Percentiles rank a stretch among this genome's conserved stretches.
These are phyloP conservation scores for Pelochelys cantorii DNA, from an alignment of 2,797 vertebrate genomes.

Conservation along the genomic window DNA sequence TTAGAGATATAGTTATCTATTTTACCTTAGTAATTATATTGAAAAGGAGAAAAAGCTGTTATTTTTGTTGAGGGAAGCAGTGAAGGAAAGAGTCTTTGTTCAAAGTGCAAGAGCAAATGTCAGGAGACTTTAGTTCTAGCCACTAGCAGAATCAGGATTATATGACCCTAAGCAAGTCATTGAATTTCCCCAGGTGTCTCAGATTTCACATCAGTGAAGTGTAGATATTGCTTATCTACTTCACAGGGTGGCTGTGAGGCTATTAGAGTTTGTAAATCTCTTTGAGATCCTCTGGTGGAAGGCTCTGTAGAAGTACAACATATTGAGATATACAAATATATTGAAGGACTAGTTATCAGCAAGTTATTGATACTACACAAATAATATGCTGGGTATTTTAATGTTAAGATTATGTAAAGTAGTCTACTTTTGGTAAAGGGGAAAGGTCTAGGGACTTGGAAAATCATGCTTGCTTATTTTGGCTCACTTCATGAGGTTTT, in stretches of 20 bases:
- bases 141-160: too few relatives aligned
- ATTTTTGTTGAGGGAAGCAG: neutral
- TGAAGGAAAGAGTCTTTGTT: neutral
- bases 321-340: neutral
- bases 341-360: neutral
- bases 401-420: neutral
- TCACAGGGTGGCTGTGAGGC: neutral
- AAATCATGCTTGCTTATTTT: neutral
- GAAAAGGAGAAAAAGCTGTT: neutral
- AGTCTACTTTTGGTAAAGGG: neutral
- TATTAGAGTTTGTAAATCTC: neutral
- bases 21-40: neutral
- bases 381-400: neutral
- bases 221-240: neutral
- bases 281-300: neutral
- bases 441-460: neutral
- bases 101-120: neutral
- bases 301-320: neutral
- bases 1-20: neutral
- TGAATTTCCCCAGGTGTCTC: neutral
- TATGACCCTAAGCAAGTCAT: neutral
- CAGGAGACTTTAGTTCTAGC: neutral
- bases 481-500: neutral
- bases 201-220: neutral
- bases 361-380: neutral